phyloP scores from a whole-genome alignment of 2,888 invertebrate genomes.

The Drosophila tripunctata region DNA sequence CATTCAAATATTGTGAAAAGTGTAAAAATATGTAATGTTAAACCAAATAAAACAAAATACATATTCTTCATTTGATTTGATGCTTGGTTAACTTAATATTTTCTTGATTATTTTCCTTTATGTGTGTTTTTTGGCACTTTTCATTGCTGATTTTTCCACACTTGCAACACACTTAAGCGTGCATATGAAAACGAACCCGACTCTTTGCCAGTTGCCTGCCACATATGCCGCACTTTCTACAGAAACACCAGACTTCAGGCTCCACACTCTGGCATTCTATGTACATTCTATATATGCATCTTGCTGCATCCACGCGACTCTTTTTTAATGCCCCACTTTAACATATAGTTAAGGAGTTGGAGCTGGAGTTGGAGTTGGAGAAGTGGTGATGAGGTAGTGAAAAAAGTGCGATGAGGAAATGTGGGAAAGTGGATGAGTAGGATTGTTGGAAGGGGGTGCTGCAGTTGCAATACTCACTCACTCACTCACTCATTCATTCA shows the following conservation, averaged over 20 bases:
- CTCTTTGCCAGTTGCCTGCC: conserved; percentile 4
- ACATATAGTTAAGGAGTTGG: not conserved
- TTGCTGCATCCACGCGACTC: conserved; percentile 34
- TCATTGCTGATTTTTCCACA: conserved; percentile 43
- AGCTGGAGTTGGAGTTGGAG: not conserved
- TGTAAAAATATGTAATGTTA: too few species aligned
- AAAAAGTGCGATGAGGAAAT: too few species aligned
- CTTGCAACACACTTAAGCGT: conserved; percentile 62
- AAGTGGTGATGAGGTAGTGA: not conserved
- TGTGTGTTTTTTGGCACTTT: conserved; percentile 40
- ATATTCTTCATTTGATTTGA: too few species aligned
- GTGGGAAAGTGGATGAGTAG: not conserved
- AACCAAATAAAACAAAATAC: too few species aligned
- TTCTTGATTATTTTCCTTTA: conserved; percentile 54
- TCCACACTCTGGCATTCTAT: conserved; percentile 6
- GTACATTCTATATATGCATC: conserved; percentile 28
- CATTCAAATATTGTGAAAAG: too few species aligned
- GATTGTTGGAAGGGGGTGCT: not conserved
- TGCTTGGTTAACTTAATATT: conserved; percentile 66
- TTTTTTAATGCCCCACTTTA: conserved; percentile 50
- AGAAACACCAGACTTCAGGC: not conserved
- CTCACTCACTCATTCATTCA: conserved; percentile 29
- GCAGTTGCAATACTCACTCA: conserved; percentile 25
- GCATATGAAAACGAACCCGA: conserved; percentile 59
- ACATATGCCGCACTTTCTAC: too few species aligned